Evolutionary conservation across 2,888 invertebrate genomes (phyloP).

Genomic region (Andrena bucephala): DNA sequence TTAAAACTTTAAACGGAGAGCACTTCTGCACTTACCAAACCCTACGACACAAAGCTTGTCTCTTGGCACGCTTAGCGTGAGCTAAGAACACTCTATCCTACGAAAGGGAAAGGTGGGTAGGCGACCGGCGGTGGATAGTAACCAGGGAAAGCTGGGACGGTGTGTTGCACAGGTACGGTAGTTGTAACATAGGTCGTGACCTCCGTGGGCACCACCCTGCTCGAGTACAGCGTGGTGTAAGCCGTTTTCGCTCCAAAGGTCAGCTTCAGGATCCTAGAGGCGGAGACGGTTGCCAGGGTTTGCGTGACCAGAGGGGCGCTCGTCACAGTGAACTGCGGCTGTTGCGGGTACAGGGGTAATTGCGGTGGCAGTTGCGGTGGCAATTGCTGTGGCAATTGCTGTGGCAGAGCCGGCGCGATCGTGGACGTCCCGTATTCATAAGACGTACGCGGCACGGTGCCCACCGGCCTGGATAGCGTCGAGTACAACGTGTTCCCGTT

Average conservation of each 20-base stretch:
- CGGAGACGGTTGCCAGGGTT: conserved; percentile 91
- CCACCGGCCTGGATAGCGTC: conserved; percentile 92
- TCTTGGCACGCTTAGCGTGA: conserved; percentile 6
- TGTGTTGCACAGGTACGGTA: conserved; percentile 90
- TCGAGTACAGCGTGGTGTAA: conserved; percentile 94
- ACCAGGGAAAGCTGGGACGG: conserved; percentile 90
- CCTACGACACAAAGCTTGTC: not conserved
- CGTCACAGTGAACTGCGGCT: conserved; percentile 91
- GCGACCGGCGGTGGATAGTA: conserved; percentile 90
- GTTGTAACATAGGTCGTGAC: conserved; percentile 94
- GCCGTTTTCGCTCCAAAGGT: conserved; percentile 97
- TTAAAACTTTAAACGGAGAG: no score
- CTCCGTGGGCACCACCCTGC: conserved; percentile 92
- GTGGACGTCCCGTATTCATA: conserved; percentile 91
- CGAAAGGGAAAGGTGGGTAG: conserved; percentile 91
- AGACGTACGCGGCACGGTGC: conserved; percentile 87
- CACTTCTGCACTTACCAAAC: no score
- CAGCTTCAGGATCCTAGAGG: conserved; percentile 93
- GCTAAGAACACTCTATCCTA: conserved; percentile 87
- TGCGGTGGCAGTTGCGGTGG: conserved; percentile 80
- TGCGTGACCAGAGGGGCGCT: conserved; percentile 93
- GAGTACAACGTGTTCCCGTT: conserved; percentile 91
- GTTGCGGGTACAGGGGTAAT: conserved; percentile 87
- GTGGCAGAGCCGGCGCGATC: conserved; percentile 85
- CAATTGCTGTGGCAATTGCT: conserved; percentile 57